phyloP scores from a whole-genome alignment of 2,797 vertebrate genomes.

The Nothura maculosa region DNA sequence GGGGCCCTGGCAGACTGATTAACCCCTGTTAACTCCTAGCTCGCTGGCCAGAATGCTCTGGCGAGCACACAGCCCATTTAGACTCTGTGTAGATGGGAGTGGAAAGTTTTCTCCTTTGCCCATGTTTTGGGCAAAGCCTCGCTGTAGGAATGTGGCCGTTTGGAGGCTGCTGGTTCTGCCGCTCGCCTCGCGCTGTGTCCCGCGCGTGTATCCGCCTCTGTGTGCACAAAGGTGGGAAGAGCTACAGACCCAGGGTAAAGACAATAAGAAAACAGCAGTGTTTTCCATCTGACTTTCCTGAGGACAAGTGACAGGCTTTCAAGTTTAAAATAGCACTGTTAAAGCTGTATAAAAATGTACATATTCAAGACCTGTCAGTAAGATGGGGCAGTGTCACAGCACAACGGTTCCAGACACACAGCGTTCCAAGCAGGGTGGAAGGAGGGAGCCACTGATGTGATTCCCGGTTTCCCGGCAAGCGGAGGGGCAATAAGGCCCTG shows the following conservation, averaged over 20 bases:
- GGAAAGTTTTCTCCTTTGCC: neutral
- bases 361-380: constrained; percentile 65
- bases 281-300: constrained; percentile 66
- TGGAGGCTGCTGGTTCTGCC: neutral
- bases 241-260: neutral
- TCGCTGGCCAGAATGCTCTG: neutral
- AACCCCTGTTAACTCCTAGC: neutral
- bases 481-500: neutral
- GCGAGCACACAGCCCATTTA: neutral
- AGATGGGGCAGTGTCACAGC: constrained; percentile 59
- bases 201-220: neutral
- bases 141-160: neutral
- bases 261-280: constrained; percentile 47
- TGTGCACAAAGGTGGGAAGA: neutral
- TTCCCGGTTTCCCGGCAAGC: constrained; percentile 49
- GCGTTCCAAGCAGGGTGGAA: constrained; percentile 48
- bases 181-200: neutral
- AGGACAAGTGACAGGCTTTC: constrained; percentile 63
- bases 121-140: neutral
- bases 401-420: constrained; percentile 44
- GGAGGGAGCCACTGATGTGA: constrained; percentile 16
- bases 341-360: constrained; percentile 68
- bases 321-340: constrained; percentile 73
- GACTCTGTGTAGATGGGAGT: neutral
- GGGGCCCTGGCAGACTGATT: neutral